Percentiles rank a stretch among this genome's conserved stretches.
phyloP scores from a whole-genome alignment of 1,140 invertebrate genomes.

The Hermetia illucens region DNA sequence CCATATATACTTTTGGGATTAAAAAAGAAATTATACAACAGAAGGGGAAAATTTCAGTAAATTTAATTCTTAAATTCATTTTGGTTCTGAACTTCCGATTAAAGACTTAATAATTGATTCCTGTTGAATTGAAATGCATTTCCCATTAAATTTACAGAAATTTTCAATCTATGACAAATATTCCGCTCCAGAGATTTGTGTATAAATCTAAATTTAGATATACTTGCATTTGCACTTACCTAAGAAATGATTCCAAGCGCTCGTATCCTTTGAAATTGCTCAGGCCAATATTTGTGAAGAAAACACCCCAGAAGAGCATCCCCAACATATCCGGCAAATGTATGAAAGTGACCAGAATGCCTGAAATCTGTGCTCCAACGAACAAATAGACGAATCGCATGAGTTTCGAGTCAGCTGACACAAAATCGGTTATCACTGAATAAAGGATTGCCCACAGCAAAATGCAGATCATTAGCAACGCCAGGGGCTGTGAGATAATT shows the following conservation, averaged over 20 bases:
- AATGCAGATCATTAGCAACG: slow-evolving; percentile 18
- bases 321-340: slow-evolving; percentile 28
- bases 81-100: too few species aligned
- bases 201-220: too few species aligned
- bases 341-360: slow-evolving; percentile 21
- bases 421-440: slow-evolving; percentile 14
- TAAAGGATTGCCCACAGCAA: slow-evolving; percentile 17
- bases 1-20: too few species aligned
- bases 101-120: too few species aligned
- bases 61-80: too few species aligned
- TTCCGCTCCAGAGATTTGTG: too few species aligned
- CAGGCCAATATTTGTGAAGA: slow-evolving; percentile 24
- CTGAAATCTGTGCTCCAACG: slow-evolving; percentile 23
- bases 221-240: too few species aligned
- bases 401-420: slow-evolving; percentile 13
- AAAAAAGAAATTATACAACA: too few species aligned
- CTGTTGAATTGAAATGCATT: too few species aligned
- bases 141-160: too few species aligned
- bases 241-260: slow-evolving; percentile 20
- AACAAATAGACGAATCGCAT: slow-evolving; percentile 27
- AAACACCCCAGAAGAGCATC: slow-evolving; percentile 27
- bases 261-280: slow-evolving; percentile 24
- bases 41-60: too few species aligned
- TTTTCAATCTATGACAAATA: too few species aligned
- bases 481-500: slow-evolving; percentile 19